These are phyloP conservation scores for Falco berigora DNA, from an alignment of 2,797 vertebrate genomes.

Conservation along the genomic window DNA sequence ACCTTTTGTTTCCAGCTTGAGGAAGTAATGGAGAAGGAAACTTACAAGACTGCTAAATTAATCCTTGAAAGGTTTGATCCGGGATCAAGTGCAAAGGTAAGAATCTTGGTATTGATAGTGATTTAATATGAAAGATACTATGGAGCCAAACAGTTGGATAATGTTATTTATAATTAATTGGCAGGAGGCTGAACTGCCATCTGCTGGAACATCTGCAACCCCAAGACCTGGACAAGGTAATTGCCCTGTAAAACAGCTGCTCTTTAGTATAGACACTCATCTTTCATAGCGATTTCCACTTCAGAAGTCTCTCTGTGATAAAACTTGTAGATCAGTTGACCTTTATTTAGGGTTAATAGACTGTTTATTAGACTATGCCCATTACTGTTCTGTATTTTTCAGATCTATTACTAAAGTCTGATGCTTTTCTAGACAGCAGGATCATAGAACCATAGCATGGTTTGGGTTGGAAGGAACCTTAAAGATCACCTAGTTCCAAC, in stretches of 20 bases:
- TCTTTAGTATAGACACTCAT: slow-evolving; percentile 62
- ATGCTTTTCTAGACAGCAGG: background rate
- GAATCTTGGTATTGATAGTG: slow-evolving; percentile 44
- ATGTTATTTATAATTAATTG: slow-evolving; percentile 63
- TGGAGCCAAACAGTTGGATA: slow-evolving; percentile 23
- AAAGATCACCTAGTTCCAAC: too few relatives aligned
- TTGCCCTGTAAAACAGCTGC: slow-evolving; percentile 61
- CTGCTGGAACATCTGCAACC: slow-evolving; percentile 78
- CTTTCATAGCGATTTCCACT: slow-evolving; percentile 57
- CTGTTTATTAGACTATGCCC: background rate
- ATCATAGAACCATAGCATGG: too few relatives aligned
- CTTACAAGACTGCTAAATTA: slow-evolving; percentile 96
- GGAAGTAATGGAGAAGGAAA: slow-evolving; percentile 99
- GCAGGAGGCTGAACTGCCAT: slow-evolving; percentile 85
- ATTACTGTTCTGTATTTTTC: background rate
- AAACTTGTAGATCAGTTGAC: slow-evolving; percentile 26
- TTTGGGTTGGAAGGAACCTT: too few relatives aligned
- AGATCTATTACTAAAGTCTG: background rate
- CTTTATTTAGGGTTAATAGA: slow-evolving; percentile 34
- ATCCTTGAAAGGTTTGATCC: slow-evolving; percentile 99
- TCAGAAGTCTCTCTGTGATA: background rate
- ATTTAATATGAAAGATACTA: slow-evolving; percentile 29
- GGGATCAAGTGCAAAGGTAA: slow-evolving; percentile 87
- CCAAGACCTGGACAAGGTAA: slow-evolving; percentile 95
- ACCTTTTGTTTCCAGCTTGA: slow-evolving; percentile 83